Base-by-base conservation (phyloP, 2,113 vertebrate species). In the Channa maculata region DNA sequence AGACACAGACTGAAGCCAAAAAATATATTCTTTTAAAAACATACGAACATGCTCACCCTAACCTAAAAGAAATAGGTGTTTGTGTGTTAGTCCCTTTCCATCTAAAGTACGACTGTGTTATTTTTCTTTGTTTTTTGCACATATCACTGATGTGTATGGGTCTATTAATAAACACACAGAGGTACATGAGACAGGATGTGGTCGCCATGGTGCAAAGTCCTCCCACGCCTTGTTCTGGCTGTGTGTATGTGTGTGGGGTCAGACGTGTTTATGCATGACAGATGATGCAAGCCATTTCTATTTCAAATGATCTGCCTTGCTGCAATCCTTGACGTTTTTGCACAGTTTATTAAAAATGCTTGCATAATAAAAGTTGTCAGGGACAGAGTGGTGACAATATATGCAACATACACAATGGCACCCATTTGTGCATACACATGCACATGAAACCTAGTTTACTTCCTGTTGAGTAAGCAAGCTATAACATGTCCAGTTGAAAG, bases 121-220 rank as follows among this genome's bases (percentile, higher is more conserved):
- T 68, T 82, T 80, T 33, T 65, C 65, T 64, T 39, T 33, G 33
- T 59, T 62, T 48, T 80, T 77, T 70, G 68, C 36, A 37, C 83
- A 77, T 86, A 77, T 86, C 65, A 33, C 62, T 59, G 39, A 75
- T 77, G 62, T 62, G 69, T 45, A 50, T 53, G 80, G 36, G 71
- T 84, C 82, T 92, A 89, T 91, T 89, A 91, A 90, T 92, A 90
- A 87, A 86, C 53, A 12, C 77, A 83, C 52, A 67, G 83, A 88
- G 79, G 86, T 90, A 82, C 84, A 88, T 84, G 83, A 91, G 81
- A 88, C 88, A 91, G 91, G 91, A 91, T 92, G 91, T 91, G 91
- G 91, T 92, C 86, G 83, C 81, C 89, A 90, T 91, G 89, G 88
- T 89, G 85, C 88, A 79, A 89, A 85, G 83, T 91, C 86, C 91